Base-by-base conservation (phyloP, 2,888 invertebrate species). In the Boloria selene region DNA sequence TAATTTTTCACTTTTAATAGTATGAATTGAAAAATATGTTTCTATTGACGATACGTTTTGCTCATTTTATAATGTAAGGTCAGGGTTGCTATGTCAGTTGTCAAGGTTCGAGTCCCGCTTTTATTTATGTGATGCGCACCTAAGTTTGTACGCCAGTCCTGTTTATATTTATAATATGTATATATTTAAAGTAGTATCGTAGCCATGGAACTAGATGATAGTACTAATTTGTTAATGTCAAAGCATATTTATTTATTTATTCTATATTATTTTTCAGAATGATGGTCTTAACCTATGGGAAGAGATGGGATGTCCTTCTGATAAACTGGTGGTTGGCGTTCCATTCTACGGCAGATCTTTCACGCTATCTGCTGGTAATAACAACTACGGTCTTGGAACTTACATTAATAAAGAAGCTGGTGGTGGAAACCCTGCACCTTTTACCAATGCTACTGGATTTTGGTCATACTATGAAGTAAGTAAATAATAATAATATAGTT, bases 381-480 rank as follows among this genome's bases (percentile, higher is more conserved):
- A 93, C 72, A 97, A 97, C 90, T 96, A 97, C 80, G 95, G 95
- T 60, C 93, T 96, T 49, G 97, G 97, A 44, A 97, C 97, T 0
- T 97, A 96, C 81, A 97, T 98, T 79, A 97, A 97, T 82, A 97
- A 97, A 84, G 98, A 97, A 90, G 97, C 97, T 4, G 97, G 96
- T 0, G 97, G 97, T 22, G 98, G 97, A 0, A 94, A 93, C 14
- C 96, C 97, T 0, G 97, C 97, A 0, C 95, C 96, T 0, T 98
- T 95, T 79, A 98, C 97, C 0, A 96, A 96, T 70, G 97, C 97
- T 26, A 95, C 96, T 66, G 97, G 97, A 65, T 97, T 97, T 84
- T 93, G 97, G 83, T 94, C 97, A 60, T 97, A 97, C 79, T 97
- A 97, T 78, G 97, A 97, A 91, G 96, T 96, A 86, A 81, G 70